phyloP scores from a whole-genome alignment of 30 jellyfish, hydroid and myxozoan genomes.

The Nemopilema nomurai region DNA sequence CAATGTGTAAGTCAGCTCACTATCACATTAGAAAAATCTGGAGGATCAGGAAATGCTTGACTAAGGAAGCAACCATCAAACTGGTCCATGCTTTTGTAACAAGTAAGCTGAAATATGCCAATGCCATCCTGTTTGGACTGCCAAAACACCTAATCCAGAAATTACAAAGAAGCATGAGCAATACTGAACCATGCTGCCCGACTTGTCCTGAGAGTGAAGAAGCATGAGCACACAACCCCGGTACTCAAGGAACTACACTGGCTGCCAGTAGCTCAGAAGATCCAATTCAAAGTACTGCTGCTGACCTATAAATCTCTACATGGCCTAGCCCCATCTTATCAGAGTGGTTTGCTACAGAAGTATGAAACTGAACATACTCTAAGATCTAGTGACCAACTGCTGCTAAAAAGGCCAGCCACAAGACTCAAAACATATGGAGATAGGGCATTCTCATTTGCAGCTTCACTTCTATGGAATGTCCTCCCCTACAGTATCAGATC shows the following conservation, averaged over 20 bases:
- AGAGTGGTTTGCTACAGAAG: neutral
- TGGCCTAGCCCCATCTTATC: conserved; percentile 7
- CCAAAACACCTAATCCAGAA: neutral
- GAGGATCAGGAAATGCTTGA: neutral
- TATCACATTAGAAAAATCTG: neutral
- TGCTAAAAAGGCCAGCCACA: conserved; percentile 18
- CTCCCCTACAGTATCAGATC: conserved; percentile 8
- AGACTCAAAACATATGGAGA: conserved; percentile 10
- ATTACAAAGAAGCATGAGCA: neutral
- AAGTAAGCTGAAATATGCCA: neutral
- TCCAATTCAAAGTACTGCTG: neutral
- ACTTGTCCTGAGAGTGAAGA: neutral
- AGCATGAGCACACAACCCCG: conserved; percentile 9
- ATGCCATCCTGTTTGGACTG: neutral
- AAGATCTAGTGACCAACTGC: conserved; percentile 1
- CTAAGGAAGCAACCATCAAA: neutral
- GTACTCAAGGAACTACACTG: conserved; percentile 13
- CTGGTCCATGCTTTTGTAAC: neutral
- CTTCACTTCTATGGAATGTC: conserved; percentile 24
- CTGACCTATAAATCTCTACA: conserved; percentile 20
- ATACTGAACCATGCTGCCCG: conserved; percentile 10
- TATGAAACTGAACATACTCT: neutral
- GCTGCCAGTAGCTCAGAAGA: conserved; percentile 20
- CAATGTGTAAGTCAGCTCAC: neutral
- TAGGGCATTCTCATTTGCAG: conserved; percentile 24